Evolutionary conservation across 2,797 vertebrate species (phyloP), one percentile per base, ranked within the genome.

Genomic region (Arnoldichthys spilopterus): DNA sequence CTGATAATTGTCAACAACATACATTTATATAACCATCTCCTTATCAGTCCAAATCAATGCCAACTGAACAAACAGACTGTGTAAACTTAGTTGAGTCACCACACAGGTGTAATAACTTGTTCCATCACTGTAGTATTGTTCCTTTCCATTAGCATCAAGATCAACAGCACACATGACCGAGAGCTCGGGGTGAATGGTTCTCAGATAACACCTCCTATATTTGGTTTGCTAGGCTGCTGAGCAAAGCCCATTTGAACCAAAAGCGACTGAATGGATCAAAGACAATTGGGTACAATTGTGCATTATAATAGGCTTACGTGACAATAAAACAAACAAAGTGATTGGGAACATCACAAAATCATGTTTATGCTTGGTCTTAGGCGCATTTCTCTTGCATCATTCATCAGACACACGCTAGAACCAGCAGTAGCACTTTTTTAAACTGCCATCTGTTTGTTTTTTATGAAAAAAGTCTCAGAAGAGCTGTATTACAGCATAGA

Each of bases 81-180:
- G 45, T 62, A 69, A 69, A 70, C 32, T 7, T 22, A 61, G 32
- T 2, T 34, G 6, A 45, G 15, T 22, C 13, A 34, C 53, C 49
- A 74, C 43, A 12, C 72, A 80, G 72, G 45, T 67, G 61, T 62
- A 43, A 80, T n/a, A 75, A 63, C 64, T 63, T 20, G 64, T 49
- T 40, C 54, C 47, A 15, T 53, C 16, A 54, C 54, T 62, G 54
- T 43, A 16, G 7, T 54, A 69, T 79, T 74, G 77, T 74, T 79
- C 71, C 30, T 11, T 56, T 32, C 53, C 43, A 74, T 68, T 74
- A 79, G 11, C 28, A 18, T 58, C 26, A 79, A 15, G 28, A 28
- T 79, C 63, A 51, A 62, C 54, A 74, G 28, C 43, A 43, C 28
- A 37, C 18, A 74, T 22, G 30, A 30, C 4, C 2, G 15, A 32